Evolutionary conservation across 2,797 vertebrate genomes (phyloP), one percentile per base, ranked within the genome.

Genomic region (Dryobates pubescens): DNA sequence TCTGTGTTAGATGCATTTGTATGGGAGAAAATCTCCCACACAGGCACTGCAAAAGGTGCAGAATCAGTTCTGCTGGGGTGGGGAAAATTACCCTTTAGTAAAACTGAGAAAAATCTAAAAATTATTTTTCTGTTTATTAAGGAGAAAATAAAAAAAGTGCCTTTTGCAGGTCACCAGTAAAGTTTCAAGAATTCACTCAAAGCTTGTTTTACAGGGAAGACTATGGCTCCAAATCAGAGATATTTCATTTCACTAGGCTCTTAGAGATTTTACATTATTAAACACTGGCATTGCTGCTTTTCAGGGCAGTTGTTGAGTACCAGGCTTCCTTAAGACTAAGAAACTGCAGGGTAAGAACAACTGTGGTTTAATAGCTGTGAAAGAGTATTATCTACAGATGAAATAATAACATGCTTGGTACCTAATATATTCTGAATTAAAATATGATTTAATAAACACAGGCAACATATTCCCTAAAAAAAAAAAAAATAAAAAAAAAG

Each of bases 221-320:
- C 85, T 94, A 38, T 47, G 86, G 59, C 62, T 96, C 61, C 83
- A 92, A 96, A 96, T 84, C 88, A 76, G 85, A 97, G 89, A 92
- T 68, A 91, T 94, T 95, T 93, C 47, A 86, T 95, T 95, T 95
- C 95, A 90, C 92, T 83, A 72, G 93, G 92, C 85, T 95, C 89
- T 95, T 91, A 95, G 72, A 93, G 92, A 95, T 96, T 97, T 96
- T 96, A 96, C 93, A 96, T 96, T 96, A 97, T 96, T 97, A 93
- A 96, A 95, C 89, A 96, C 67, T 85, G 80, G 92, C 89, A 96
- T 9, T 85, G 81, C 92, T 86, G 92, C 89, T 95, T 91, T 96
- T 95, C 2, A 47, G 92, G 93, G 91, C 17, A 76, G 95, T 71
- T 93, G 94, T 88, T 93, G 90, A 87, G 87, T 89, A 94, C 90